A percentile compares a stretch with the other conserved stretches of the same genome.
Evolutionary conservation across 1,140 invertebrate genomes (phyloP).

Genomic region (Hyphantria cunea): DNA sequence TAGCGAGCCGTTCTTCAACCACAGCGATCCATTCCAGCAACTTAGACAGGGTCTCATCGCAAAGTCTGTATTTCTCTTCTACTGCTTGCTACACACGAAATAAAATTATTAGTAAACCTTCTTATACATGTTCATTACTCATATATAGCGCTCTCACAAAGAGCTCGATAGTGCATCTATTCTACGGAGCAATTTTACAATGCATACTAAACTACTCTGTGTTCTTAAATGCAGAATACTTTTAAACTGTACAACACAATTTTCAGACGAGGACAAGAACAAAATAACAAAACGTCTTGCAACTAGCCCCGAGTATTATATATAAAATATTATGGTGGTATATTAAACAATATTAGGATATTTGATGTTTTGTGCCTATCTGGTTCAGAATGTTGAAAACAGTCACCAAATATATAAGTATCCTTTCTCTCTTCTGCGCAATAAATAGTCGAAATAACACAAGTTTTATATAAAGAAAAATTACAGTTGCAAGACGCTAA

Average conservation of each 20-base stretch:
- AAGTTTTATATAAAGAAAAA: no score
- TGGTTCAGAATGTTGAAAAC: no score
- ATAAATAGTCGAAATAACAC: no score
- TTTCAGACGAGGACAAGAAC: neutral
- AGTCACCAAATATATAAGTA: no score
- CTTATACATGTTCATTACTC: neutral
- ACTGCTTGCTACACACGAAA: constrained; percentile 91
- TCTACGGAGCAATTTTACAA: constrained; percentile 28
- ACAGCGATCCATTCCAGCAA: constrained; percentile 94
- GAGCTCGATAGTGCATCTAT: constrained; percentile 20
- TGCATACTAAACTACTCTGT: constrained; percentile 27
- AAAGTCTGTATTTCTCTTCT: constrained; percentile 96
- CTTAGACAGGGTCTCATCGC: constrained; percentile 91
- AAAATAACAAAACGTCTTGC: constrained; percentile 3
- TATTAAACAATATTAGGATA: no score
- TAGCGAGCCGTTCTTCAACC: constrained; percentile 93
- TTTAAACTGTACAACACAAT: constrained; percentile 16
- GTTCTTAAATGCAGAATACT: neutral
- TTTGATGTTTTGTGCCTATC: no score
- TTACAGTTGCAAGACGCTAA: constrained; percentile 12
- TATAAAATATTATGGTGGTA: no score
- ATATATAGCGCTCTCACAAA: constrained; percentile 8
- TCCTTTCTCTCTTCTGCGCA: no score
- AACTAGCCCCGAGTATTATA: neutral
- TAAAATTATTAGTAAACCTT: constrained; percentile 9